Evolutionary conservation across 1,140 invertebrate species (phyloP).

Genomic region (Zaprionus nigranus): DNA sequence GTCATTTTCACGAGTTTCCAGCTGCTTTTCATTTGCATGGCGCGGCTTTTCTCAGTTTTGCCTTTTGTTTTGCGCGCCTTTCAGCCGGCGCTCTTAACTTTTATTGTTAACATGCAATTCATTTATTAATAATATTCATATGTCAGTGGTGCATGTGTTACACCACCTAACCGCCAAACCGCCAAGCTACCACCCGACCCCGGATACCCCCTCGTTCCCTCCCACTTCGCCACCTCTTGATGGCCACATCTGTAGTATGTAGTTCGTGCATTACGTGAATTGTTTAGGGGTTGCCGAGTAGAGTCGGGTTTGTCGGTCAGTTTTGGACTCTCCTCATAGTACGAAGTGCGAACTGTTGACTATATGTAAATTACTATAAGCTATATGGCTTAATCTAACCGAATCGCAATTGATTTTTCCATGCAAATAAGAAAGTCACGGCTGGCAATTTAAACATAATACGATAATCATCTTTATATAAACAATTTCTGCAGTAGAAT

Average conservation of each 20-base stretch:
- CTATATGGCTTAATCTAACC: background rate
- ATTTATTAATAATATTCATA: conserved; percentile 82
- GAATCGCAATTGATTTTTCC: background rate
- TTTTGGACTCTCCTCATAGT: background rate
- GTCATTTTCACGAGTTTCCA: conserved; percentile 69
- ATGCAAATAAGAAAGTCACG: background rate
- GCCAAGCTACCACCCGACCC: background rate
- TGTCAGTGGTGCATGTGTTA: conserved; percentile 61
- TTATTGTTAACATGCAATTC: conserved; percentile 83
- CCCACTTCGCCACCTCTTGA: background rate
- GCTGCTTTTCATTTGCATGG: conserved; percentile 72
- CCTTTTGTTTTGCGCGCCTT: conserved; percentile 53
- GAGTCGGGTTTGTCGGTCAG: conserved; percentile 8
- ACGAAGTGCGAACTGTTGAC: too few relatives aligned
- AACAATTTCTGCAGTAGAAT: too few relatives aligned
- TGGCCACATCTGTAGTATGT: background rate
- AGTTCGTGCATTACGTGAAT: conserved; percentile 8
- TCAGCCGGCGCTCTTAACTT: conserved; percentile 64
- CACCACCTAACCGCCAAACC: conserved; percentile 7
- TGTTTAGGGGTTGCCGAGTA: conserved; percentile 20
- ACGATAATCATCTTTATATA: background rate
- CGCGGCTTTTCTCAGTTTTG: conserved; percentile 43
- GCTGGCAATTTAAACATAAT: background rate
- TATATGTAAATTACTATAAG: background rate
- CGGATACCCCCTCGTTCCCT: background rate